These are phyloP conservation scores for Drosophila kikkawai DNA, from an alignment of 1,140 invertebrate species.

Conservation along the genomic window DNA sequence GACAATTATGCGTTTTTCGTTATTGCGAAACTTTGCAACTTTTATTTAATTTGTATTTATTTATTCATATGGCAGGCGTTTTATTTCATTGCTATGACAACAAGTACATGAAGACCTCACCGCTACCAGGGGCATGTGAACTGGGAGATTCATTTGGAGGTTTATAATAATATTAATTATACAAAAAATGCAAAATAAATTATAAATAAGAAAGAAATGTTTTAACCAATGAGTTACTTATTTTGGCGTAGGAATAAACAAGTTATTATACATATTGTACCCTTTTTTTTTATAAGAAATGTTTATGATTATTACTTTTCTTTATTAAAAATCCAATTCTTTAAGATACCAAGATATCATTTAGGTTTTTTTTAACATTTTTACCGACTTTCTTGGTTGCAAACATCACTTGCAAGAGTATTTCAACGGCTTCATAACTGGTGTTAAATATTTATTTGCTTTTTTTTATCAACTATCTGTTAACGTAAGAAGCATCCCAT, in stretches of 20 bases:
- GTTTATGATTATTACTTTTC: too few relatives aligned
- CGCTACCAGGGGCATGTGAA: background rate
- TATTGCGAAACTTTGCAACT: slow-evolving; percentile 56
- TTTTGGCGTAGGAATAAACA: too few relatives aligned
- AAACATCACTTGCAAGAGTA: background rate
- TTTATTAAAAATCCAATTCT: too few relatives aligned
- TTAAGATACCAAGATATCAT: background rate
- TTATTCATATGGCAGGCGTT: slow-evolving; percentile 70
- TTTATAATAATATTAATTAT: background rate
- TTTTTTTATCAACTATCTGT: slow-evolving; percentile 62
- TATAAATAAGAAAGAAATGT: background rate
- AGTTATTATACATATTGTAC: too few relatives aligned
- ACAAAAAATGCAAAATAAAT: background rate
- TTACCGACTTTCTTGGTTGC: background rate
- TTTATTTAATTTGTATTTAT: slow-evolving; percentile 77
- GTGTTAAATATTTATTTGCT: slow-evolving; percentile 15
- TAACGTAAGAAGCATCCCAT: slow-evolving; percentile 63
- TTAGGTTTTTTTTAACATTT: background rate
- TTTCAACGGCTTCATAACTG: background rate
- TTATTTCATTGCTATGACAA: slow-evolving; percentile 55
- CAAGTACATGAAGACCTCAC: slow-evolving; percentile 36
- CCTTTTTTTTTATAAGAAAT: too few relatives aligned
- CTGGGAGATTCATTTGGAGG: background rate
- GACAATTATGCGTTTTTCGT: slow-evolving; percentile 60
- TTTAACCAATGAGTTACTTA: background rate